These are phyloP conservation scores for Tokudaia muenninki DNA, from an alignment of 2,797 vertebrate species.

Conservation along the genomic window DNA sequence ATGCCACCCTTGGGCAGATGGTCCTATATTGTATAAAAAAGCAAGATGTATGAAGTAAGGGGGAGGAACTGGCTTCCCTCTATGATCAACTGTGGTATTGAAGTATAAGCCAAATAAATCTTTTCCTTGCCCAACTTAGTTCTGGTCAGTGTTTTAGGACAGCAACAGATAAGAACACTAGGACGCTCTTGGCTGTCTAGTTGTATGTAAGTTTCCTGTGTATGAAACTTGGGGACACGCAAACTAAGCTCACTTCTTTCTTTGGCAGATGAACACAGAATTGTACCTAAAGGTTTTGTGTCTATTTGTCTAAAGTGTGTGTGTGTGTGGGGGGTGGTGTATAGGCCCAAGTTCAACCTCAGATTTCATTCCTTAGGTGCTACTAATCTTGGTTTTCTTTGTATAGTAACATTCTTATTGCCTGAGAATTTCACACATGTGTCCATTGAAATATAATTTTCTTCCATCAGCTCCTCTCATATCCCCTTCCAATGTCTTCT, in stretches of 20 bases:
- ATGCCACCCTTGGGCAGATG: not conserved
- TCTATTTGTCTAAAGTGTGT: not conserved
- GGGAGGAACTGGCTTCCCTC: not conserved
- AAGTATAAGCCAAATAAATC: not conserved
- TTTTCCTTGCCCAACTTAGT: not conserved
- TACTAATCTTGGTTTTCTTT: not conserved
- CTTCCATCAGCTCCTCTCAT: not conserved
- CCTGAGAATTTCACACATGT: not conserved
- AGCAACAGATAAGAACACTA: not conserved
- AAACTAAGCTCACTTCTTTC: not conserved
- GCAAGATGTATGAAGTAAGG: not conserved
- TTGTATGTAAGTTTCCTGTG: too few species aligned
- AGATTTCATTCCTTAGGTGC: not conserved
- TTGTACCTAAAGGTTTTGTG: not conserved
- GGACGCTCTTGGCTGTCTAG: too few species aligned
- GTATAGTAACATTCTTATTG: not conserved
- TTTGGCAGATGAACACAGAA: not conserved
- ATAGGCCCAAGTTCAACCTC: not conserved
- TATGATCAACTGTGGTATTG: too few species aligned
- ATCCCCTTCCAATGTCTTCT: not conserved
- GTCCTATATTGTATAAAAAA: not conserved
- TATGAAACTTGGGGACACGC: too few species aligned
- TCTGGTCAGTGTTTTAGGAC: not conserved
- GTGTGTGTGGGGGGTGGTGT: not conserved
- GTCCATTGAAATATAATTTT: not conserved